Evolutionary conservation across 2,888 invertebrate species (phyloP).

Genomic region (Platypus cylindrus): DNA sequence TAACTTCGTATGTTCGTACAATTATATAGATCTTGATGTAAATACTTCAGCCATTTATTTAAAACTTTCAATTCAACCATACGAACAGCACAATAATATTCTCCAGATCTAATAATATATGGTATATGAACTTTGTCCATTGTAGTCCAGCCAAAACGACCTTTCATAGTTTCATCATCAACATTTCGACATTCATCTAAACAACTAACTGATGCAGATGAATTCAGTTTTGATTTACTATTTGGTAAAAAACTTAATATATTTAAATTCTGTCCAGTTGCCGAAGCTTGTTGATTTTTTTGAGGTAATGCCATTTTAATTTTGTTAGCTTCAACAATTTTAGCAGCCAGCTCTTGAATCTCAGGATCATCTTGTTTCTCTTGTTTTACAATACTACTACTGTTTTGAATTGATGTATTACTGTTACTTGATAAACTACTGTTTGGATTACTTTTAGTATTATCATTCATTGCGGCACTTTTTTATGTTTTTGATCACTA

Average conservation of each 20-base stretch:
- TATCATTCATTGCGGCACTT: constrained; percentile 20
- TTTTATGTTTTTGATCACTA: no score
- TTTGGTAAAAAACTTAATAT: constrained; percentile 48
- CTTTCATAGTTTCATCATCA: constrained; percentile 66
- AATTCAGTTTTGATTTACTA: constrained; percentile 22
- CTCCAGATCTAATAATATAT: constrained; percentile 70
- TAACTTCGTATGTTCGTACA: constrained; percentile 87
- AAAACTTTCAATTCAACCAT: constrained; percentile 87
- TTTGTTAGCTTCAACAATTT: constrained; percentile 56
- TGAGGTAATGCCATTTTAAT: constrained; percentile 40
- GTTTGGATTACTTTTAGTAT: constrained; percentile 13
- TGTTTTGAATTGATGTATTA: constrained; percentile 5
- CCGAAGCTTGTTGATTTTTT: constrained; percentile 19
- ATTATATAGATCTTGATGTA: constrained; percentile 81
- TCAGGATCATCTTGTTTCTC: constrained; percentile 77
- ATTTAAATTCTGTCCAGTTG: constrained; percentile 43
- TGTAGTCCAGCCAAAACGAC: constrained; percentile 84
- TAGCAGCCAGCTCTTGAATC: constrained; percentile 73
- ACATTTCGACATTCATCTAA: constrained; percentile 28
- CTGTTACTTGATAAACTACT: constrained; percentile 6
- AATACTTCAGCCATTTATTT: constrained; percentile 76
- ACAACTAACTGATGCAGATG: constrained; percentile 28
- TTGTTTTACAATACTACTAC: constrained; percentile 42
- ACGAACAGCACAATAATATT: constrained; percentile 85
- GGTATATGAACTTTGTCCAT: constrained; percentile 80